phyloP scores from a whole-genome alignment of 1,140 invertebrate species.

The Meloidogyne exigua region DNA sequence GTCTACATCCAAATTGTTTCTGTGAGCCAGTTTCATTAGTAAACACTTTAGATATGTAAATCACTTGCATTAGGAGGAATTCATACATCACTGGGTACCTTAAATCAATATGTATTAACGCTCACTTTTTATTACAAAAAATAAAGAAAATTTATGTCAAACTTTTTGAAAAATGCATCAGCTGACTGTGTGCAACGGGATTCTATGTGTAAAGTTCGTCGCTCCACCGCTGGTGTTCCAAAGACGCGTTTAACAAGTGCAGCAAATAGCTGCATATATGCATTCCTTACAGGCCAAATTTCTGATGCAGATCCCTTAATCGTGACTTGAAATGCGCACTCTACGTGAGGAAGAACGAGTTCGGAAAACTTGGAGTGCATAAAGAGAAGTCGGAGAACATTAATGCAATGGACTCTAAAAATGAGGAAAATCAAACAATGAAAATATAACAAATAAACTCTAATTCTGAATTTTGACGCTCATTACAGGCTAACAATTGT shows the following conservation, averaged over 20 bases:
- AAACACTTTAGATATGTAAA: slow-evolving; percentile 12
- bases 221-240: slow-evolving; percentile 41
- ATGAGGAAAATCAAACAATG: not conserved
- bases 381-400: slow-evolving; percentile 46
- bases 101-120: not conserved
- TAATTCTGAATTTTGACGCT: slow-evolving; percentile 25
- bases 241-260: slow-evolving; percentile 50
- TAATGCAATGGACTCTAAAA: slow-evolving; percentile 53
- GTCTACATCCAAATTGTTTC: not conserved
- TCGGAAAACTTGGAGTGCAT: slow-evolving; percentile 36
- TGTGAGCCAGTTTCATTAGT: not conserved
- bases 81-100: slow-evolving; percentile 28
- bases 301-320: slow-evolving; percentile 39
- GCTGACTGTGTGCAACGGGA: slow-evolving; percentile 40
- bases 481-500: slow-evolving; percentile 34
- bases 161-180: slow-evolving; percentile 52
- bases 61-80: slow-evolving; percentile 10
- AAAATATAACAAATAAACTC: slow-evolving; percentile 20
- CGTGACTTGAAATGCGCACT: slow-evolving; percentile 38
- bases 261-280: slow-evolving; percentile 51
- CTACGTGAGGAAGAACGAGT: slow-evolving; percentile 29
- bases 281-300: slow-evolving; percentile 52
- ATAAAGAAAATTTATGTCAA: not conserved
- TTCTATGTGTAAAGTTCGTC: slow-evolving; percentile 40
- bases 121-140: too few species aligned